Percentiles rank a stretch among this genome's conserved stretches.
Evolutionary conservation across 2,113 vertebrate genomes (phyloP).

Genomic region (Psilopsiagon aymara): DNA sequence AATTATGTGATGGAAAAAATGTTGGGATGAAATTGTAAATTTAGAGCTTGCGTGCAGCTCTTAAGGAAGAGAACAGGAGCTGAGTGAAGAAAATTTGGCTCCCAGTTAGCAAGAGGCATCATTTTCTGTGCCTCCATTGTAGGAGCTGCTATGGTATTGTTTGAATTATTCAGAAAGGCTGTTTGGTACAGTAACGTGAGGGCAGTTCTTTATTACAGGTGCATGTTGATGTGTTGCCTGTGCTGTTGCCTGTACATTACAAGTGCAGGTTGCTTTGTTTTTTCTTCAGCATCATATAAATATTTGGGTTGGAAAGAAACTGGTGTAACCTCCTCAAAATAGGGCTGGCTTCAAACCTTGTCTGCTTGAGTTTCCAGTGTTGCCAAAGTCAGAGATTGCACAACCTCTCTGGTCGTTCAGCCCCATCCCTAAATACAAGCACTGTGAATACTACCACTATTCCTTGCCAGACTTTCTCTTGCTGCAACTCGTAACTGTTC

Average conservation of each 20-base stretch:
- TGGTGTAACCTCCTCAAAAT: background rate
- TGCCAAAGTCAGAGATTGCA: background rate
- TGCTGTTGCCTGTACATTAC: background rate
- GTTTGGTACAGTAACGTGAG: background rate
- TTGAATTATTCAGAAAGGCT: background rate
- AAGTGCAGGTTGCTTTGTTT: background rate
- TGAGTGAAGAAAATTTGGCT: background rate
- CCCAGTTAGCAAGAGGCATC: background rate
- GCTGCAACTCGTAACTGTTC: background rate
- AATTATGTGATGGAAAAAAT: background rate
- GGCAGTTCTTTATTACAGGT: background rate
- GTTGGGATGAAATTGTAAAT: background rate
- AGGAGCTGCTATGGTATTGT: background rate
- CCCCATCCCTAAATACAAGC: background rate
- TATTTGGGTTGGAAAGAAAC: slow-evolving; percentile 34
- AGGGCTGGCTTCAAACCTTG: background rate
- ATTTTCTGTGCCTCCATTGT: background rate
- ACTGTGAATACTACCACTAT: background rate
- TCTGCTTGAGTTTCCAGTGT: background rate
- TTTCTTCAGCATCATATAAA: background rate
- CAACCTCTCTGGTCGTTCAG: background rate
- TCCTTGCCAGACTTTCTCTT: background rate
- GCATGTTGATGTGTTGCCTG: background rate
- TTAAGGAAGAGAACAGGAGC: background rate
- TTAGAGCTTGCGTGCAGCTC: background rate